Base-by-base conservation (phyloP, 2,888 invertebrate species). In the Oasisia sp. region DNA sequence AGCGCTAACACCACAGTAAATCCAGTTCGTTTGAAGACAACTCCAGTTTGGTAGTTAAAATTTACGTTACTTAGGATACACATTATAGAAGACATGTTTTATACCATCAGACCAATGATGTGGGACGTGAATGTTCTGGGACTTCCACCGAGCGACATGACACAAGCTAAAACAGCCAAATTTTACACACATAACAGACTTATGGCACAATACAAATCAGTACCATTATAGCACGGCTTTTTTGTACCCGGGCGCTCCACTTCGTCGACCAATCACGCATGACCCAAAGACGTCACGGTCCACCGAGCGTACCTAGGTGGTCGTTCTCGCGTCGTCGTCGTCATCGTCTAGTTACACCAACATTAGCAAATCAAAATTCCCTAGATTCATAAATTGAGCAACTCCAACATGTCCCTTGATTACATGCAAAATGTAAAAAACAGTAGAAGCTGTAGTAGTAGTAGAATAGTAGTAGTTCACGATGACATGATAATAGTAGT, bases 111-210 rank as follows among this genome's bases (percentile, higher is more conserved):
- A 27, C 58, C 27, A 19, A 0, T 58, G 58, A 19, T 74, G 74
- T 27, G 27, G 19, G 74, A 74, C 74, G 27, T 74, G 27, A 74
- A 27, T 27, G 7, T 74, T 74, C 74, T 27, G 7, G 27, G 74
- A 74, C 74, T n/a, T 19, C 27, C 74, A 74, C n/a, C 7, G 74
- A 19, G n/a, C 19, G 74, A 27, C 74, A 74, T 19, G 74, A 74
- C 74, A 74, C 74, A 74, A 74, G 74, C 74, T 74, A 74, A 74
- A 74, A 74, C 74, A 74, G 74, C 74, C 74, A 74, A 74, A 74
- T 74, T 74, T 74, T 74, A 74, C 74, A 74, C 74, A 74, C 74
- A 27, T 74, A 74, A 74, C n/a, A 74, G 74, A 74, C 74, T 74
- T 74, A 74, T 74, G 74, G 74, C 74, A 74, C 74, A 74, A 74